These are phyloP conservation scores for Delia radicum DNA, from an alignment of 1,140 invertebrate genomes.

Conservation along the genomic window DNA sequence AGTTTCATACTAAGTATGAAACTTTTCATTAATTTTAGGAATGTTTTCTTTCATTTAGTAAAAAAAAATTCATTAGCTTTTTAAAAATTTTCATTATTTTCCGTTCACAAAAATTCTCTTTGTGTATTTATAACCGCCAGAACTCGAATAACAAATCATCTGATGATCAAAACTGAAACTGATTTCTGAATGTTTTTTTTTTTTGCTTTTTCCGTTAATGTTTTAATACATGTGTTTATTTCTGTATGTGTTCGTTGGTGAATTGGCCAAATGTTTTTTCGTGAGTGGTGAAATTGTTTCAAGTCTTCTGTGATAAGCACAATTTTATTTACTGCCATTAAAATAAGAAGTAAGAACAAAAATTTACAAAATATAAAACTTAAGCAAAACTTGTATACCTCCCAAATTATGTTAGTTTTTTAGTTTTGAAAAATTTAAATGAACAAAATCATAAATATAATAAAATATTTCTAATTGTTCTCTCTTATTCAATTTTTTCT, in stretches of 20 bases:
- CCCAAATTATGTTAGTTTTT: conserved; percentile 30
- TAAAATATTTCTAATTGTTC: conserved; percentile 6
- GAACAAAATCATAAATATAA: neutral
- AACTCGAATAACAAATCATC: no score
- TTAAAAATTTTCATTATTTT: no score
- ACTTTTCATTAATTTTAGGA: no score
- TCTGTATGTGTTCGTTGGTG: neutral
- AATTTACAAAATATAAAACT: neutral
- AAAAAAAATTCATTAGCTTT: no score
- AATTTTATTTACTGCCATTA: conserved; percentile 30
- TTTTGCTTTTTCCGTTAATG: no score
- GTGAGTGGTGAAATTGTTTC: conserved; percentile 44
- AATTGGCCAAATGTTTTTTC: conserved; percentile 25
- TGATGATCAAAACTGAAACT: no score
- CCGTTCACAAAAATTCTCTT: no score
- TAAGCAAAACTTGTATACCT: conserved; percentile 30
- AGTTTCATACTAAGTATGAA: no score
- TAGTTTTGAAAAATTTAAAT: conserved; percentile 9
- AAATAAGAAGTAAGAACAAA: conserved; percentile 16
- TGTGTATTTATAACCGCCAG: no score
- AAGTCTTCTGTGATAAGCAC: conserved; percentile 57
- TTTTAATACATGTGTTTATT: neutral
- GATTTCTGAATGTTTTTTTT: no score
- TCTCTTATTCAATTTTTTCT: conserved; percentile 40
- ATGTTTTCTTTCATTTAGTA: no score